Conservation (phyloP, 2,113 vertebrate species). For the Myrmophylax atrothorax region DNA sequence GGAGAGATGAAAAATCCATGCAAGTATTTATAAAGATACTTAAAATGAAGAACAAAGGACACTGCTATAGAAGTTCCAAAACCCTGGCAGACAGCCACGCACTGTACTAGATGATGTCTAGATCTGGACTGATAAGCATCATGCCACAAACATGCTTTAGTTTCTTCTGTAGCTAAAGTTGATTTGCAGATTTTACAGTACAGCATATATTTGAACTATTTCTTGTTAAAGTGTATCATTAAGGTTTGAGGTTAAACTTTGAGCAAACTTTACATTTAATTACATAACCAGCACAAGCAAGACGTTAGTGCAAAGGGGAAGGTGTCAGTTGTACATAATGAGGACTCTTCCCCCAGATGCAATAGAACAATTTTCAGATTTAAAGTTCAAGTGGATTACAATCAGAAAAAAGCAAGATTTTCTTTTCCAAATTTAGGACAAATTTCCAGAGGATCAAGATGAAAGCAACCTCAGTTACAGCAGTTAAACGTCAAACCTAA, state of each 20-base stretch:
- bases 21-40: conserved; percentile 71
- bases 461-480: conserved; percentile 61
- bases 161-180: conserved; percentile 71
- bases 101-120: conserved; percentile 70
- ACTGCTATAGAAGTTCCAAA: conserved; percentile 67
- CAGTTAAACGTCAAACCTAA: conserved; percentile 32
- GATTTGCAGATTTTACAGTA: conserved; percentile 68
- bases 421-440: conserved; percentile 69
- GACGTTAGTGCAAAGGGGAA: conserved; percentile 56
- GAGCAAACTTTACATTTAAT: conserved; percentile 72
- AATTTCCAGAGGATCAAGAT: conserved; percentile 58
- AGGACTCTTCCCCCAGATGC: conserved; percentile 42
- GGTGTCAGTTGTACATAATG: conserved; percentile 9
- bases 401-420: conserved; percentile 55
- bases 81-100: conserved; percentile 56
- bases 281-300: conserved; percentile 73
- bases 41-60: conserved; percentile 67
- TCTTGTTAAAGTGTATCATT: conserved; percentile 64
- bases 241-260: conserved; percentile 67
- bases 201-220: conserved; percentile 54
- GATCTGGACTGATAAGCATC: conserved; percentile 74
- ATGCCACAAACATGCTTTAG: conserved; percentile 80
- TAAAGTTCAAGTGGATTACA: conserved; percentile 71
- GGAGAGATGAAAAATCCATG: conserved; percentile 75
- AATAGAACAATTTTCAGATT: conserved; percentile 60